Conservation (phyloP, 2,113 vertebrate species). For the Dasyornis broadbenti region DNA sequence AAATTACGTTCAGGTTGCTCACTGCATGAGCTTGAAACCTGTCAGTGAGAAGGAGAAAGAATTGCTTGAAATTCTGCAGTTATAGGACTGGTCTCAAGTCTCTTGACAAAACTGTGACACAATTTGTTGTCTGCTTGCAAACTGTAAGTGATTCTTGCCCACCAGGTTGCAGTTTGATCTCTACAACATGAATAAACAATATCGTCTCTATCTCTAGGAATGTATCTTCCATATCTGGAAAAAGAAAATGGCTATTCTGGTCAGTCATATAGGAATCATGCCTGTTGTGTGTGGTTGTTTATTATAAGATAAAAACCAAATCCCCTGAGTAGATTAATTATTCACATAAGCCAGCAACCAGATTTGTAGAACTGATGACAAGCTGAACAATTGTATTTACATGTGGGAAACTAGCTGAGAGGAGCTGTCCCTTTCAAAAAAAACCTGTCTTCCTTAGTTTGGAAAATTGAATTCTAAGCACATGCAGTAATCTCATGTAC, state of each 20-base stretch:
- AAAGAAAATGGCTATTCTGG: background rate
- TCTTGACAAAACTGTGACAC: background rate
- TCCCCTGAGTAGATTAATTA: background rate
- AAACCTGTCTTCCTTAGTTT: background rate
- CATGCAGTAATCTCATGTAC: background rate
- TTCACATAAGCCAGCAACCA: background rate
- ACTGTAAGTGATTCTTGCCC: background rate
- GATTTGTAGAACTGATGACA: background rate
- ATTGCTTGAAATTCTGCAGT: background rate
- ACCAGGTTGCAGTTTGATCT: background rate
- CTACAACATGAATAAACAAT: background rate
- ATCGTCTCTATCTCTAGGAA: background rate
- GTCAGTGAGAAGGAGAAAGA: constrained; percentile 21
- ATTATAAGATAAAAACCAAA: background rate
- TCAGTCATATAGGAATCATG: background rate
- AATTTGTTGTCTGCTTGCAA: background rate
- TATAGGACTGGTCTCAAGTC: background rate
- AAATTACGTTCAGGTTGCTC: constrained; percentile 62
- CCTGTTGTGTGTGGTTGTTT: background rate
- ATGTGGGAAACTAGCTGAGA: background rate
- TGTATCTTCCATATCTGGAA: background rate
- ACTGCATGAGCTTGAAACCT: constrained; percentile 74
- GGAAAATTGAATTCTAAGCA: background rate
- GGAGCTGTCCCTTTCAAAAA: background rate
- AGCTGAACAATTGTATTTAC: background rate